Conservation (phyloP, 2,113 vertebrate genomes). For the Haplochromis burtoni region DNA sequence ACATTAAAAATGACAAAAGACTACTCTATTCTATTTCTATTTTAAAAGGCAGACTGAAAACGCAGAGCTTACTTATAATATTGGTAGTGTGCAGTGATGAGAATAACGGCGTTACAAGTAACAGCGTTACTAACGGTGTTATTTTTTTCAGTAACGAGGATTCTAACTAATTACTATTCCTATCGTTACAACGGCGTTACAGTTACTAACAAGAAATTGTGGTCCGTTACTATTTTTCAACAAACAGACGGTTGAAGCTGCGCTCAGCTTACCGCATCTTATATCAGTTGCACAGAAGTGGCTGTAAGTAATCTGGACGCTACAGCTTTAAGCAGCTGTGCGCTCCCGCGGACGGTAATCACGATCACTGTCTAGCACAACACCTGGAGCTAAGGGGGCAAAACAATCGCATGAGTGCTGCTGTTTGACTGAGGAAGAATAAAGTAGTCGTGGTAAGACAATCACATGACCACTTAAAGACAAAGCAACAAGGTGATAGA, state of each 20-base stretch:
- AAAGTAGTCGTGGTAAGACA: too few relatives aligned
- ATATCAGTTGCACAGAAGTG: rapidly evolving
- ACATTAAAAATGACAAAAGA: background rate
- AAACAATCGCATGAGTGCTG: too few relatives aligned
- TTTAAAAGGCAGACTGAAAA: background rate
- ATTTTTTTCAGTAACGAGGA: too few relatives aligned
- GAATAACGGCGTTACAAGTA: background rate
- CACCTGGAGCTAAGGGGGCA: too few relatives aligned
- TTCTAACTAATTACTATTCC: too few relatives aligned
- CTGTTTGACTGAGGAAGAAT: too few relatives aligned
- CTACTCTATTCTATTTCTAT: background rate
- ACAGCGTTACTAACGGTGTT: rapidly evolving
- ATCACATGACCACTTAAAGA: too few relatives aligned
- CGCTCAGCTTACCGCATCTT: rapidly evolving
- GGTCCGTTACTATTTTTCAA: rapidly evolving
- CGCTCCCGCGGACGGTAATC: rapidly evolving
- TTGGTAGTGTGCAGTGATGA: rapidly evolving
- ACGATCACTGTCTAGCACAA: rapidly evolving
- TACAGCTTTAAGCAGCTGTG: too few relatives aligned
- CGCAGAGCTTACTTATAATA: background rate
- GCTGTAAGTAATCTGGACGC: too few relatives aligned
- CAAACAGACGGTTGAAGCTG: background rate
- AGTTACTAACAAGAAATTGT: background rate
- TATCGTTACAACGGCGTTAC: rapidly evolving
- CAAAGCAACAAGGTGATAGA: too few relatives aligned